Conservation (phyloP, 2,797 vertebrate species). For the Agapornis canus region DNA sequence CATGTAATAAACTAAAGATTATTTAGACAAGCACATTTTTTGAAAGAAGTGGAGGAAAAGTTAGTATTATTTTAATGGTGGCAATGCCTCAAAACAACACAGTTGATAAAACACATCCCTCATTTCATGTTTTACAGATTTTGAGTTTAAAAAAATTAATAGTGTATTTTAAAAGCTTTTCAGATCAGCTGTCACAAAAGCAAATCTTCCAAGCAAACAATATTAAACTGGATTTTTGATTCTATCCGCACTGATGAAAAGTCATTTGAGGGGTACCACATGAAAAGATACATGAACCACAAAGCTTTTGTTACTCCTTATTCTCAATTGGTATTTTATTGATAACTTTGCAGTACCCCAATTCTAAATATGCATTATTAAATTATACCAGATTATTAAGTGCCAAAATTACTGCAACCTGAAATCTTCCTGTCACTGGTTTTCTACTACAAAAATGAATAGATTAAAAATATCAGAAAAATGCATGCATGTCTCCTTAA, state of each 20-base stretch:
- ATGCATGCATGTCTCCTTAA: neutral
- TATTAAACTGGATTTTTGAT: neutral
- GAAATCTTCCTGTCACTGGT: neutral
- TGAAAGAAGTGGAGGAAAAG: neutral
- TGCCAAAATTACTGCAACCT: neutral
- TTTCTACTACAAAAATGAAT: neutral
- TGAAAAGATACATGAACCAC: neutral
- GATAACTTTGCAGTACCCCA: neutral
- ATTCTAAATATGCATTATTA: neutral
- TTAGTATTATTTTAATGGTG: neutral
- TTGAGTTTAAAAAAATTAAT: neutral
- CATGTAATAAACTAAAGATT: neutral
- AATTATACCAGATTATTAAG: neutral
- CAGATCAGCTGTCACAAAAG: neutral
- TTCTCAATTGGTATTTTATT: neutral
- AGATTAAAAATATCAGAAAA: neutral
- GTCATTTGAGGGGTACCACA: neutral
- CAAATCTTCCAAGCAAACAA: neutral
- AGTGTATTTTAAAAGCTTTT: neutral
- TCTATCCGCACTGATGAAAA: neutral
- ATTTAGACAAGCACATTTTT: neutral
- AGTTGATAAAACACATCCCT: neutral
- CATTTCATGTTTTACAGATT: neutral
- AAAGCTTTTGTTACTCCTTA: neutral
- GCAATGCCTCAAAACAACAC: neutral